phyloP scores from a whole-genome alignment of 2,888 invertebrate species.

The Zaprionus obscuricornis region DNA sequence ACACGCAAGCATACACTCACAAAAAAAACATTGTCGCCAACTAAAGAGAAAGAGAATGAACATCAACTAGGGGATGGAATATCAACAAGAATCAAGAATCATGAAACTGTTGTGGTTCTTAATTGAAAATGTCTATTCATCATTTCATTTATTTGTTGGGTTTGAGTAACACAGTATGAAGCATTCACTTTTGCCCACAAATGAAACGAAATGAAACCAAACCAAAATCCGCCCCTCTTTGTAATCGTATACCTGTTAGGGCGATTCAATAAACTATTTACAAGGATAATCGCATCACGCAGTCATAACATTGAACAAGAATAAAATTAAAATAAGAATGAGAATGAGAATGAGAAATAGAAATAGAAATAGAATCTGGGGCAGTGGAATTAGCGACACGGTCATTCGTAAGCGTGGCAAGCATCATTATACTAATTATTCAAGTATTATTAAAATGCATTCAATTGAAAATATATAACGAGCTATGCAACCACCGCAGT shows the following conservation, averaged over 20 bases:
- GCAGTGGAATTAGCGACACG: not conserved
- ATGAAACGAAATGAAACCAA: too few relatives aligned
- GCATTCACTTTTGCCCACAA: too few relatives aligned
- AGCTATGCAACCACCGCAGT: conserved; percentile 28
- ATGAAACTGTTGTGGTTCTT: conserved; percentile 61
- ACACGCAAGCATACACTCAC: too few relatives aligned
- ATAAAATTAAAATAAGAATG: not conserved
- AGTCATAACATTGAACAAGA: conserved; percentile 29
- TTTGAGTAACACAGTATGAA: too few relatives aligned
- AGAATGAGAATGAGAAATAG: conserved; percentile 11
- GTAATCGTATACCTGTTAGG: conserved; percentile 69
- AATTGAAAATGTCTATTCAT: conserved; percentile 81
- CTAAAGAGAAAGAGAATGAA: not conserved
- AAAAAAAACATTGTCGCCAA: conserved; percentile 25
- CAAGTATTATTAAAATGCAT: conserved; percentile 80
- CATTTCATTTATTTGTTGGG: conserved; percentile 56
- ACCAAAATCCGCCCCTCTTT: too few relatives aligned
- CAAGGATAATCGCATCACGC: conserved; percentile 64
- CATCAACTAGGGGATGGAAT: conserved; percentile 26
- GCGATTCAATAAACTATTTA: conserved; percentile 41
- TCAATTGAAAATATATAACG: conserved; percentile 76
- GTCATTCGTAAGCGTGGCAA: conserved; percentile 53
- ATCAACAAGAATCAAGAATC: conserved; percentile 39
- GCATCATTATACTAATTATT: conserved; percentile 79
- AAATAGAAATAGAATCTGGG: conserved; percentile 34